A percentile compares a stretch with the other conserved stretches of the same genome.
Evolutionary conservation across 2,113 vertebrate species (phyloP).

Genomic region (Melanocharis versteri): DNA sequence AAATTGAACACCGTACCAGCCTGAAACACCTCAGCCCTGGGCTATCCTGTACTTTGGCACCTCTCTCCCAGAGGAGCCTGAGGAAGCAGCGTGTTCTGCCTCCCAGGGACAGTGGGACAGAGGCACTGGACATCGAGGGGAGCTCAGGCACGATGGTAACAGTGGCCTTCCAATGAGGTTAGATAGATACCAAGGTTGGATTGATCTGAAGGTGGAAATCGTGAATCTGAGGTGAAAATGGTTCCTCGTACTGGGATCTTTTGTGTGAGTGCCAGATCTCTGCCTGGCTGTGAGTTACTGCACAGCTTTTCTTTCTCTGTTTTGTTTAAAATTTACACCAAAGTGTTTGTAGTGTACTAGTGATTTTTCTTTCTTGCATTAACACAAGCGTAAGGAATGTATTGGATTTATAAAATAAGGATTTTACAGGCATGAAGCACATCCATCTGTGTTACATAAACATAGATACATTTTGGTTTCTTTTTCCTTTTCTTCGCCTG

Average conservation of each 20-base stretch:
- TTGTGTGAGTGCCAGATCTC: fast-evolving
- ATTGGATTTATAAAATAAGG: not conserved
- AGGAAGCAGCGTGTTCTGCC: not conserved
- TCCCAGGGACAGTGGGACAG: not conserved
- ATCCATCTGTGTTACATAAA: not conserved
- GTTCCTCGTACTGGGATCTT: not conserved
- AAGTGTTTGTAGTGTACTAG: not conserved
- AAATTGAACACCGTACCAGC: not conserved
- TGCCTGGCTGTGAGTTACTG: not conserved
- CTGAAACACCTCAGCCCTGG: not conserved
- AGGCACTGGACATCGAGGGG: not conserved
- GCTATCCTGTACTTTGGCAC: not conserved
- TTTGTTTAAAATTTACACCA: not conserved
- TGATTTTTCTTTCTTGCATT: not conserved
- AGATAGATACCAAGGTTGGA: not conserved
- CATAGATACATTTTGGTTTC: not conserved
- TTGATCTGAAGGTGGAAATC: not conserved
- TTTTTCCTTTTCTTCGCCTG: not conserved
- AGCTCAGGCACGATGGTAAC: not conserved
- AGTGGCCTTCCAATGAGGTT: not conserved
- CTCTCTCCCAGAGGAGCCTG: fast-evolving
- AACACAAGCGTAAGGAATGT: not conserved
- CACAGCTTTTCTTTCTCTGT: not conserved
- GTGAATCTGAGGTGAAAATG: not conserved
- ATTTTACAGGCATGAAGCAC: not conserved